Percentiles rank a stretch among this genome's conserved stretches.
Evolutionary conservation across 92 coral and sea anemone genomes (phyloP).

Genomic region (Montipora capitata): DNA sequence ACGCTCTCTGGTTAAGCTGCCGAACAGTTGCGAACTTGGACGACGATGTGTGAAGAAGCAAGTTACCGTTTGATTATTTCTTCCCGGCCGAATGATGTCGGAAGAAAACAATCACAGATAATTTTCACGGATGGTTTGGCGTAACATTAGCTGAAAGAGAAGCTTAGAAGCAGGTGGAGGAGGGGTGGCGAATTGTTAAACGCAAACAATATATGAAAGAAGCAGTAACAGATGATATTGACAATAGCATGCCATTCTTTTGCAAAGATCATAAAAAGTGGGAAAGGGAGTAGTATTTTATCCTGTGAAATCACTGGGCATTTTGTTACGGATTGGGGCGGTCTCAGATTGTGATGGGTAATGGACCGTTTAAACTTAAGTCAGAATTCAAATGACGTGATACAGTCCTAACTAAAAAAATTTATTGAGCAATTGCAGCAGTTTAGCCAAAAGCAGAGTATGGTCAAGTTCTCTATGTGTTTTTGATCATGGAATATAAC

Average conservation of each 20-base stretch:
- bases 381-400: no score
- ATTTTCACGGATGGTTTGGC: constrained; percentile 22
- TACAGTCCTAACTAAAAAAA: no score
- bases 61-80: not conserved
- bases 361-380: not conserved
- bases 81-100: not conserved
- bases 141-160: not conserved
- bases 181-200: constrained; percentile 42
- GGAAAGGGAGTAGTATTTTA: not conserved
- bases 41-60: not conserved
- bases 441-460: no score
- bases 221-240: not conserved
- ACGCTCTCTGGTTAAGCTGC: not conserved
- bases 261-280: not conserved
- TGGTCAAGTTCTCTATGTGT: no score
- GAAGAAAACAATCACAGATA: not conserved
- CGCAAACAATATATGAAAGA: not conserved
- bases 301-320: not conserved
- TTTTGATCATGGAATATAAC: no score
- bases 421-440: no score
- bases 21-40: not conserved
- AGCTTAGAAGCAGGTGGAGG: constrained; percentile 27
- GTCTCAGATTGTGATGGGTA: not conserved
- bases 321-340: not conserved
- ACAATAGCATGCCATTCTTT: not conserved